Evolutionary conservation across 2,113 vertebrate species (phyloP).

Genomic region (Vimba vimba): DNA sequence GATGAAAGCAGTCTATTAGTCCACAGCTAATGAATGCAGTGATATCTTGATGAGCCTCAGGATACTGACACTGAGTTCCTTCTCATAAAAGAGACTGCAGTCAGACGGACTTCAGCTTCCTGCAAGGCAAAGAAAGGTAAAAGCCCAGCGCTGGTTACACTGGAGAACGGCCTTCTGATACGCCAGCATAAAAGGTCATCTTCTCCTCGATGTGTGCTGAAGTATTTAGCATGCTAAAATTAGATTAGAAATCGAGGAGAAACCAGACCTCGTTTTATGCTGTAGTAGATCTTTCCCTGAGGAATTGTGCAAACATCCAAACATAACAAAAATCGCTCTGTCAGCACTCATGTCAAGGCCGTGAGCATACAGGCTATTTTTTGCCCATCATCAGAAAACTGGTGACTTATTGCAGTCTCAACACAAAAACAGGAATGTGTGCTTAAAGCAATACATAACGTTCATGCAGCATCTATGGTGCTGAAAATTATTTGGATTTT

Average conservation of each 20-base stretch:
- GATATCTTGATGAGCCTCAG: not conserved
- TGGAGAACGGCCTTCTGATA: not conserved
- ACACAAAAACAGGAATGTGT: not conserved
- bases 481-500: not conserved
- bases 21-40: slow-evolving; percentile 18
- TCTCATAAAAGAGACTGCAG: not conserved
- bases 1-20: slow-evolving; percentile 1
- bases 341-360: slow-evolving; percentile 29
- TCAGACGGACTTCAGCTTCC: not conserved
- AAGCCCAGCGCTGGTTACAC: not conserved
- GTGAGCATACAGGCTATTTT: slow-evolving; percentile 20
- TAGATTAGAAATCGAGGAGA: not conserved
- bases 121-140: not conserved
- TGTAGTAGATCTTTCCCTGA: not conserved
- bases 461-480: not conserved
- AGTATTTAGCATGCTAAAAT: slow-evolving; percentile 3
- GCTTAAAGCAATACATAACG: not conserved
- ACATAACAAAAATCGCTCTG: slow-evolving; percentile 6
- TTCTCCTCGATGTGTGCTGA: not conserved
- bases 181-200: slow-evolving; percentile 6
- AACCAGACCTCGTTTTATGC: not conserved
- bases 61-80: not conserved
- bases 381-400: slow-evolving; percentile 31
- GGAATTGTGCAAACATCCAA: slow-evolving; percentile 26
- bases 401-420: not conserved